Base-by-base conservation (phyloP, 2,797 vertebrate species). In the Mus minutoides region DNA sequence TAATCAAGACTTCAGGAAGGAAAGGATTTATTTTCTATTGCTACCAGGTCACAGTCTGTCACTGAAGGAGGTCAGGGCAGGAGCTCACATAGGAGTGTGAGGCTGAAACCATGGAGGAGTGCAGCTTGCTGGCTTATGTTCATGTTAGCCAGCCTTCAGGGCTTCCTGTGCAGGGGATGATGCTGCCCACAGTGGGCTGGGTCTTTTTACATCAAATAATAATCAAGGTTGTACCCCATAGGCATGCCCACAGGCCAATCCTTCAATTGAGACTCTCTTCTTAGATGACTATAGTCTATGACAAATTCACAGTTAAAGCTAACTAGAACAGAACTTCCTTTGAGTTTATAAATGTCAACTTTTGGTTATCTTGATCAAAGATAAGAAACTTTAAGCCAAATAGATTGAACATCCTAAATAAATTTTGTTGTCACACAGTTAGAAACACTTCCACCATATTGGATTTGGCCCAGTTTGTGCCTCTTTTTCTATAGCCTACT, bases 321-420 rank as follows among this genome's bases (percentile, higher is more conserved):
- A 46, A 46, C 60, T 64, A 49, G 60, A 58, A 40, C n/a, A 49
- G 40, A 34, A 34, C 82, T 64, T 34, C 26, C 56, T 85, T 82
- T 86, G 87, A 84, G 52, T n/a, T 93, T 88, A 54, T 85, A 67
- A 64, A 62, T 8, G 3, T 40, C 60, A 91, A 75, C 17, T 49
- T n/a, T 4, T 56, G 43, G 40, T 92, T 56, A 73, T 92, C 88
- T 95, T 67, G 13, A 58, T 94, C 71, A 84, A 67, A 90, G 43
- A 40, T n/a, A 69, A 85, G 54, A 77, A 94, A 91, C 19, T 19
- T 91, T 12, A 91, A 62, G 24, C 37, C 52, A 84, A 62, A 26
- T 77, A 79, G 37, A 22, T 52, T 56, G 12, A 84, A 0, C 11
- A 88, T 31, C 71, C 19, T 73, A 58, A 80, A 77, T 16, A 71